Evolutionary conservation across 2,888 invertebrate genomes (phyloP).

Genomic region (Ommatoiulus sabulosus): DNA sequence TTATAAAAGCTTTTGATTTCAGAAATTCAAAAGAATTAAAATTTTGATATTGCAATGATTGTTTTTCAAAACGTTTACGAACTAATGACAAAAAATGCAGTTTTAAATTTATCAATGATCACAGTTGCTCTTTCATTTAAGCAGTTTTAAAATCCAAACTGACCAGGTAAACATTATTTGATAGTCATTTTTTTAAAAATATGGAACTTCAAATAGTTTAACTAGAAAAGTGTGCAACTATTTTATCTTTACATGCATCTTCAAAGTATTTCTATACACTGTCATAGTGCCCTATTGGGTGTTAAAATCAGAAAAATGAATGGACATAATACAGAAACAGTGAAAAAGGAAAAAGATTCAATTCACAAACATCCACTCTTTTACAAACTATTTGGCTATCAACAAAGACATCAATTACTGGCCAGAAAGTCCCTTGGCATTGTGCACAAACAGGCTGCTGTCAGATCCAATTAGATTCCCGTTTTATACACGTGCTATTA

Average conservation of each 20-base stretch:
- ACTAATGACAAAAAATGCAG: not conserved
- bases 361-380: conserved; percentile 31
- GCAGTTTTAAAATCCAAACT: too few species aligned
- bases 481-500: not conserved
- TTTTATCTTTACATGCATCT: not conserved
- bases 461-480: not conserved
- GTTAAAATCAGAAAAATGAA: not conserved
- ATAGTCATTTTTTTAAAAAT: not conserved
- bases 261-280: not conserved
- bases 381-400: conserved; percentile 1
- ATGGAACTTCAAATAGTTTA: not conserved
- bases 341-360: not conserved
- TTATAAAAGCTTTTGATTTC: not conserved
- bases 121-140: too few species aligned
- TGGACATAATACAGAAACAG: not conserved
- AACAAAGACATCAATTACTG: conserved; percentile 40
- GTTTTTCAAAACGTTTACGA: not conserved
- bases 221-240: not conserved
- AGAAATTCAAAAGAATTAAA: not conserved
- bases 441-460: not conserved
- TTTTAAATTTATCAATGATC: not conserved
- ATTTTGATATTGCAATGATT: not conserved
- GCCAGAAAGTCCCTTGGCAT: conserved; percentile 24
- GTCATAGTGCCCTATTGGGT: not conserved
- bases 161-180: not conserved